phyloP scores from a whole-genome alignment of 2,888 invertebrate species.

The Zhuqinia jingwanae region DNA sequence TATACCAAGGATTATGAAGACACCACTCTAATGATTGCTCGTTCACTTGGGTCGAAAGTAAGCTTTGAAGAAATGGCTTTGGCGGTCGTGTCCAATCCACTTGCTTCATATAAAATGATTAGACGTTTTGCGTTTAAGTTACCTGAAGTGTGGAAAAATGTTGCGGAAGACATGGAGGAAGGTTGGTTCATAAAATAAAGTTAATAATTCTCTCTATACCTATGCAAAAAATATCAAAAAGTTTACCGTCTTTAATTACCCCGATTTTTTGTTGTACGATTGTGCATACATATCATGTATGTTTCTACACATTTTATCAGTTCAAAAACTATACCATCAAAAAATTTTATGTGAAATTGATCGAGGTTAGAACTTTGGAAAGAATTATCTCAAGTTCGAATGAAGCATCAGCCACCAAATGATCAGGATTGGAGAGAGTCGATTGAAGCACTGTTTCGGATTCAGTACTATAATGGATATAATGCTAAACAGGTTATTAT shows the following conservation, averaged over 20 bases:
- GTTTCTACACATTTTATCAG: too few relatives aligned
- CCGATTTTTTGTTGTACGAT: too few relatives aligned
- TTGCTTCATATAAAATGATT: conserved; percentile 60
- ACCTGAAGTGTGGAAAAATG: conserved; percentile 31
- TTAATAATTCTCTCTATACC: not conserved
- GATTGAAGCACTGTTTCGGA: conserved; percentile 56
- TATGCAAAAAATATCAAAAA: not conserved
- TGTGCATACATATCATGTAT: too few relatives aligned
- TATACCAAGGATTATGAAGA: conserved; percentile 60
- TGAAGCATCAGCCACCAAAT: conserved; percentile 44
- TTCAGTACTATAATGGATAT: conserved; percentile 59
- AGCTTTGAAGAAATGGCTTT: conserved; percentile 42
- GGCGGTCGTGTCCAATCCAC: conserved; percentile 61
- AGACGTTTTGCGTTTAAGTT: conserved; percentile 54
- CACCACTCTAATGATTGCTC: not conserved
- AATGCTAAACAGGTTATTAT: conserved; percentile 46
- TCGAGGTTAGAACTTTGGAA: conserved; percentile 57
- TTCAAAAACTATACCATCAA: too few relatives aligned
- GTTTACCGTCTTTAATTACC: too few relatives aligned
- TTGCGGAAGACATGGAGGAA: conserved; percentile 46
- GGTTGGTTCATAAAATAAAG: conserved; percentile 51
- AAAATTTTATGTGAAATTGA: too few relatives aligned
- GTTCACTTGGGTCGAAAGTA: not conserved
- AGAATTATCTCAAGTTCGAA: conserved; percentile 20
- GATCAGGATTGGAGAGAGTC: conserved; percentile 60